Evolutionary conservation across 2,797 vertebrate genomes (phyloP).

Genomic region (Bryconaethiops microstoma): DNA sequence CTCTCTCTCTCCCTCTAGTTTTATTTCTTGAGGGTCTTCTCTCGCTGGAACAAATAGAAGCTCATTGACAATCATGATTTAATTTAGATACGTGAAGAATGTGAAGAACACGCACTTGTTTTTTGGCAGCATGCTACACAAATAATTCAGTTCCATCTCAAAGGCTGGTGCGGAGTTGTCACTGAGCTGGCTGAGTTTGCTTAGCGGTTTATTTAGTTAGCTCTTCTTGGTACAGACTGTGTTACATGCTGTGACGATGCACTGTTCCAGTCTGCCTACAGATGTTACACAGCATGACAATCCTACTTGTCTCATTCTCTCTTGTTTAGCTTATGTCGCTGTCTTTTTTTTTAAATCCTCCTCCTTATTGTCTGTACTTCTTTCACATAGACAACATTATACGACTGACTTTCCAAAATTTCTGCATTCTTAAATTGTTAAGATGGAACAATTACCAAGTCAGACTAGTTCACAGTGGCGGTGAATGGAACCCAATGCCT

Average conservation of each 20-base stretch:
- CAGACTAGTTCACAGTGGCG: too few species aligned
- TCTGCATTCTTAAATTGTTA: background rate
- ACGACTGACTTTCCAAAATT: background rate
- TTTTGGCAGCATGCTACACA: background rate
- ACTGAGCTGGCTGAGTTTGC: constrained; percentile 13
- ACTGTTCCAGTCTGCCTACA: constrained; percentile 11
- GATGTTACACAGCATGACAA: constrained; percentile 25
- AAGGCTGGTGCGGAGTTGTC: constrained; percentile 4
- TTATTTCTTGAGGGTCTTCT: too few species aligned
- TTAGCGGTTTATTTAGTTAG: background rate
- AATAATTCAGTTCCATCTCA: background rate
- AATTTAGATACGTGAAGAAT: too few species aligned
- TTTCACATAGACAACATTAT: too few species aligned
- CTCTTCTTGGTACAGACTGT: background rate
- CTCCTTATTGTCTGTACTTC: background rate
- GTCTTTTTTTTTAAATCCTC: background rate
- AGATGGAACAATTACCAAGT: too few species aligned
- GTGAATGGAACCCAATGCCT: too few species aligned
- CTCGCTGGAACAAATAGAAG: too few species aligned
- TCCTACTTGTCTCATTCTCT: background rate
- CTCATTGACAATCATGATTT: too few species aligned
- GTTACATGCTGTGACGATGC: background rate
- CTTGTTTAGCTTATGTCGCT: background rate
- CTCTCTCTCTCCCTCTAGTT: too few species aligned
- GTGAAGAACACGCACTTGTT: too few species aligned